Base-by-base conservation (phyloP, 1,140 invertebrate genomes). In the Brevipalpus yothersi region DNA sequence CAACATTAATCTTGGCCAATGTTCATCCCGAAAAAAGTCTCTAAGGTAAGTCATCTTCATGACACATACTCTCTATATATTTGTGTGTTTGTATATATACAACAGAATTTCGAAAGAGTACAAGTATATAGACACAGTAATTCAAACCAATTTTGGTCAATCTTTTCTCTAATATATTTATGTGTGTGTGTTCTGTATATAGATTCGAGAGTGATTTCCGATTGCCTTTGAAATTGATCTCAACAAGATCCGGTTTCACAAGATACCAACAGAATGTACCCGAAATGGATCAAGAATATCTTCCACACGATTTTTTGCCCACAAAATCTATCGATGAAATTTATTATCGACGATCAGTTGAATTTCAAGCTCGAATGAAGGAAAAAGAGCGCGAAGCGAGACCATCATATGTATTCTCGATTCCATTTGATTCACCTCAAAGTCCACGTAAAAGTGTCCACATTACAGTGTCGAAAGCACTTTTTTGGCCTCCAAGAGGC, bases 311-410 rank as follows among this genome's bases (percentile, higher is more conserved):
- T 51, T 51, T 51, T 51, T 19, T 51, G n/a, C 49, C 49, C 12
- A 19, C 10, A 19, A 13, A 17, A 10, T 51, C 88, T 1, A 86
- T 86, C 69, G 86, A 93, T 67, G 83, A 86, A 45, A 77, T 83
- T 4, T 94, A 88, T 85, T 94, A 93, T 69, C 83, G 84, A 69
- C 76, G 89, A 60, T 88, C 91, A 2, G 85, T 93, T 1, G 88
- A 93, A 69, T 86, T 90, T 67, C 77, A 86, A 49, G 84, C 89
- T 67, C 81, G 82, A 0, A 10, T 10, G n/a, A 51, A 51, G n/a
- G 49, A 51, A 17, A 84, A 88, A 63, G 66, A 67, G 49, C 60
- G 69, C n/a, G n/a, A n/a, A n/a, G n/a, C n/a, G n/a, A n/a, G n/a
- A 47, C 67, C 67, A n/a, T 87, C 85, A 67, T 91, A 91, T 69